Evolutionary conservation across 2,797 vertebrate genomes (phyloP).

Genomic region (Amblyraja radiata): DNA sequence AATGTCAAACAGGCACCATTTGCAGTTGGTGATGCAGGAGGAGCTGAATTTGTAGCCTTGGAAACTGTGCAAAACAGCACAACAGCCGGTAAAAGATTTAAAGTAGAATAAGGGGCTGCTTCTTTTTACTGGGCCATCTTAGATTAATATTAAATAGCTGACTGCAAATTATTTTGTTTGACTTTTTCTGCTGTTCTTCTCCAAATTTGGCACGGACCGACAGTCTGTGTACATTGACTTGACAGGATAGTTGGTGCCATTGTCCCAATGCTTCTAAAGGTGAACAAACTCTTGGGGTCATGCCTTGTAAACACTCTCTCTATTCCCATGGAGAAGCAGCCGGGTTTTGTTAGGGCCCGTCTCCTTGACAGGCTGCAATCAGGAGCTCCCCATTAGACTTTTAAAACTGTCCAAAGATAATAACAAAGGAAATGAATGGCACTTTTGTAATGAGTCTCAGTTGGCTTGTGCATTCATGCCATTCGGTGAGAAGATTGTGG

Average conservation of each 20-base stretch:
- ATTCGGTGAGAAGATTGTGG: not conserved
- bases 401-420: not conserved
- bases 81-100: not conserved
- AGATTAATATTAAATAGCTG: not conserved
- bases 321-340: not conserved
- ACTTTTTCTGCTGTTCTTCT: not conserved
- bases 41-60: not conserved
- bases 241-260: not conserved
- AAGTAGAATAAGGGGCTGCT: not conserved
- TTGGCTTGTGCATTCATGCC: not conserved
- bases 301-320: not conserved
- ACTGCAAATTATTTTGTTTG: not conserved
- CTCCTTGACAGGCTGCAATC: not conserved
- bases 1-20: constrained; percentile 2
- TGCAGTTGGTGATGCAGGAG: not conserved
- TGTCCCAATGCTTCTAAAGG: not conserved
- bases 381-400: not conserved
- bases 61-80: not conserved
- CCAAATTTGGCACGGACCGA: not conserved
- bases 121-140: not conserved
- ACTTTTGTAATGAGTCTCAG: not conserved
- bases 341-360: not conserved
- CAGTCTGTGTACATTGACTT: not conserved
- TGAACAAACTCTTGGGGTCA: not conserved
- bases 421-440: not conserved